Conservation (phyloP, 2,888 invertebrate genomes). For the Palloptera scutellata region DNA sequence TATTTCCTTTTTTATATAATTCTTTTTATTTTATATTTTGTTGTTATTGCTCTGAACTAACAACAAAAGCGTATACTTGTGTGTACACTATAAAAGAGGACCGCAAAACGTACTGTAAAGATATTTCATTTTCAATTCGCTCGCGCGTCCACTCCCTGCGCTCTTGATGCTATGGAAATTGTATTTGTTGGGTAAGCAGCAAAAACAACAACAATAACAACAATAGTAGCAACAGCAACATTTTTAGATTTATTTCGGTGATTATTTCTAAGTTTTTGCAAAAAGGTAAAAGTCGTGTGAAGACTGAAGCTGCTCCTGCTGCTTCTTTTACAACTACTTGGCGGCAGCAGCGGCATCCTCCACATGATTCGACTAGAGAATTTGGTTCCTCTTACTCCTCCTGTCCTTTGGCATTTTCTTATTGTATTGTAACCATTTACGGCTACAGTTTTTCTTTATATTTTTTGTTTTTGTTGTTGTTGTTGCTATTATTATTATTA, state of each 20-base stretch:
- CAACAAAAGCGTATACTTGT: slow-evolving; percentile 1
- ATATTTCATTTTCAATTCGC: slow-evolving; percentile 16
- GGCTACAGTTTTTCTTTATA: neutral
- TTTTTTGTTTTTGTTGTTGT: neutral
- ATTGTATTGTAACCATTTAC: neutral
- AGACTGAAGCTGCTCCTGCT: slow-evolving; percentile 3
- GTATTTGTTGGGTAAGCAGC: neutral
- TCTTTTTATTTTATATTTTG: slow-evolving; percentile 4
- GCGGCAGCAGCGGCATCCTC: too few species aligned
- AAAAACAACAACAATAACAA: slow-evolving; percentile 9
- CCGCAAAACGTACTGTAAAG: slow-evolving; percentile 12
- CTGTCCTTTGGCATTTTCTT: too few species aligned
- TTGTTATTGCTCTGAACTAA: neutral
- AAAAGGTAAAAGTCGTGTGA: slow-evolving; percentile 31
- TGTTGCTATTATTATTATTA: neutral
- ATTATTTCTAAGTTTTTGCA: slow-evolving; percentile 52
- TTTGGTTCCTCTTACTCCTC: too few species aligned
- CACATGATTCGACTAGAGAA: too few species aligned
- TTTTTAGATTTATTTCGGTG: slow-evolving; percentile 54
- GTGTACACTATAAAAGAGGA: slow-evolving; percentile 11
- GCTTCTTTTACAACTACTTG: neutral
- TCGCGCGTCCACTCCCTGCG: neutral
- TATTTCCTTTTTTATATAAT: slow-evolving; percentile 20
- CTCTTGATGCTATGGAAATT: neutral
- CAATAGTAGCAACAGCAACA: slow-evolving; percentile 12